Conservation (phyloP, 2,888 invertebrate species). For the Plebejus argus region DNA sequence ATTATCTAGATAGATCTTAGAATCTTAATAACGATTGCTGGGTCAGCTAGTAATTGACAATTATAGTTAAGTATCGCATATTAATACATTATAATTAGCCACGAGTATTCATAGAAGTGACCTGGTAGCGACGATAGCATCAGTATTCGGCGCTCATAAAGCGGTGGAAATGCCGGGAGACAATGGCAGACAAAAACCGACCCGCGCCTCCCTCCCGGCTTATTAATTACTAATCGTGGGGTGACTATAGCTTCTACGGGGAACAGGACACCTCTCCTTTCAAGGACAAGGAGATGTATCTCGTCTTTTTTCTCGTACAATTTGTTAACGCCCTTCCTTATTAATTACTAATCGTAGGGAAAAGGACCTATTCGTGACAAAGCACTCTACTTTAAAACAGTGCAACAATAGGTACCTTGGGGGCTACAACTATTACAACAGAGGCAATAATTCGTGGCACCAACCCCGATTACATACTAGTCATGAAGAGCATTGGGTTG, state of each 20-base stretch:
- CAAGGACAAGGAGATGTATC: too few species aligned
- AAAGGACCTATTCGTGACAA: too few species aligned
- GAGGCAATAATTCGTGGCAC: too few species aligned
- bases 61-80: neutral
- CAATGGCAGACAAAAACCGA: slow-evolving; percentile 73
- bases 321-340: too few species aligned
- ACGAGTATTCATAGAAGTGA: slow-evolving; percentile 7
- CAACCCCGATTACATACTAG: too few species aligned
- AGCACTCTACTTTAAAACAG: too few species aligned
- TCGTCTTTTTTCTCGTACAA: too few species aligned
- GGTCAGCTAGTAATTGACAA: neutral
- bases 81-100: neutral
- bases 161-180: slow-evolving; percentile 72
- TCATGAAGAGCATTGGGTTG: too few species aligned
- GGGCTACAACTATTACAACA: too few species aligned
- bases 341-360: too few species aligned
- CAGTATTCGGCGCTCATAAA: slow-evolving; percentile 72
- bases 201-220: slow-evolving; percentile 52
- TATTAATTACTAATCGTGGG: slow-evolving; percentile 75
- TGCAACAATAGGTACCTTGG: too few species aligned
- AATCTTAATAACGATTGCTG: neutral
- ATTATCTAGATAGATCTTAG: neutral
- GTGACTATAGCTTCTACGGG: slow-evolving; percentile 54
- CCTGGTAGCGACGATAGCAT: slow-evolving; percentile 48
- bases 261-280: neutral